Evolutionary conservation across 2,113 vertebrate genomes (phyloP).

Genomic region (Alosa alosa): DNA sequence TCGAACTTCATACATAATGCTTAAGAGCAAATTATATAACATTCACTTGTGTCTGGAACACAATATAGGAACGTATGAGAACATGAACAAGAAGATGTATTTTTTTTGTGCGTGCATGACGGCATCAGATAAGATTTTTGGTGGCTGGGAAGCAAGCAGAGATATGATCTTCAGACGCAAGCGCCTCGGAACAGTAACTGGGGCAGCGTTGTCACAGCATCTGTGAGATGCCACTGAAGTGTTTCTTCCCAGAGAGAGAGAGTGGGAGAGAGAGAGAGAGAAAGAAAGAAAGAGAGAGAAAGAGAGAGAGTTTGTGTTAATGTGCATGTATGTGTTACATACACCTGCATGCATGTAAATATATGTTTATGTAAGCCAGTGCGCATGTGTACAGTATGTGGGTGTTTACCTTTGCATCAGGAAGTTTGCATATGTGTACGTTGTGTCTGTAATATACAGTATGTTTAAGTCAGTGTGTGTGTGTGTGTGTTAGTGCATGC

Average conservation of each 20-base stretch:
- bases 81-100: not conserved
- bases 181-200: conserved; percentile 50
- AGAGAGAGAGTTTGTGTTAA: not conserved
- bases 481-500: no score
- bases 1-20: not conserved
- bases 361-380: not conserved
- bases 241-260: conserved; percentile 20
- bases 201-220: conserved; percentile 50
- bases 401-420: not conserved
- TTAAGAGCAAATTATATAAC: not conserved
- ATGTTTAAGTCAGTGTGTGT: not conserved
- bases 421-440: not conserved
- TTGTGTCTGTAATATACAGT: not conserved
- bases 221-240: conserved; percentile 43
- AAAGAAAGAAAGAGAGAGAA: not conserved
- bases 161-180: not conserved
- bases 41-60: not conserved
- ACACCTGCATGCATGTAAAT: not conserved
- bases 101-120: not conserved
- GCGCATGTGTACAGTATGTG: not conserved
- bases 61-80: not conserved
- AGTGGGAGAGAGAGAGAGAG: not conserved
- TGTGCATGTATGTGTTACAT: not conserved
- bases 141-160: not conserved
- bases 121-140: conserved; percentile 3